These are phyloP conservation scores for Triops longicaudatus DNA, from an alignment of 1,140 invertebrate genomes.

Conservation along the genomic window DNA sequence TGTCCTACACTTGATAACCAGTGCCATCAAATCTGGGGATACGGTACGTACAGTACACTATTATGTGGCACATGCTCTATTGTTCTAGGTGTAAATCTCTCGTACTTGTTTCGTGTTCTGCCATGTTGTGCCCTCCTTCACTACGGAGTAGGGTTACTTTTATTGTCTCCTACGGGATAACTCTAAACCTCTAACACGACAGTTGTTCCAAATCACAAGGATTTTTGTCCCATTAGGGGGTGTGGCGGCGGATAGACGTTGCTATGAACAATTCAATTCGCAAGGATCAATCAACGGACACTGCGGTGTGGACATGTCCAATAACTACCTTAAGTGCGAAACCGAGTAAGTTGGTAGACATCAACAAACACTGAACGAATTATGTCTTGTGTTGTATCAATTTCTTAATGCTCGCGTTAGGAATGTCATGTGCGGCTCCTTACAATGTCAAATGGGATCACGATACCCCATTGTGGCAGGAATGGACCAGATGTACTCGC, in stretches of 20 bases:
- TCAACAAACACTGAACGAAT: not conserved
- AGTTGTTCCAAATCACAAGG: not conserved
- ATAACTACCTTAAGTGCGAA: conserved; percentile 76
- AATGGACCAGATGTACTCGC: conserved; percentile 67
- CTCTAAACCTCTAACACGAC: not conserved
- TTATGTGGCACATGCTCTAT: not conserved
- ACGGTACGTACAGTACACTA: conserved; percentile 40
- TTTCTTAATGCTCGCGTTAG: conserved; percentile 40
- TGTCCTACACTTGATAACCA: conserved; percentile 81
- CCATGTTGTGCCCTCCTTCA: not conserved
- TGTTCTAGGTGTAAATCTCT: not conserved
- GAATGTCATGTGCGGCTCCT: conserved; percentile 76
- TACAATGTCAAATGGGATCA: conserved; percentile 81
- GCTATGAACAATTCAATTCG: conserved; percentile 88
- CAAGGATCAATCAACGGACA: conserved; percentile 88
- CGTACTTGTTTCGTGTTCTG: not conserved
- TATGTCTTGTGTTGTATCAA: no score
- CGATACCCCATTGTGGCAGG: conserved; percentile 63
- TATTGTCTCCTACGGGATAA: not conserved
- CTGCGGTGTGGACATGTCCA: conserved; percentile 70
- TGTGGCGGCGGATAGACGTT: conserved; percentile 65
- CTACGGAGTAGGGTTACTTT: not conserved
- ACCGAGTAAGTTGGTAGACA: conserved; percentile 59
- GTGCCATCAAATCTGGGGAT: conserved; percentile 86
- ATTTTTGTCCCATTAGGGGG: conserved; percentile 45